These are phyloP conservation scores for Mythimna impura DNA, from an alignment of 2,888 invertebrate species.

Conservation along the genomic window DNA sequence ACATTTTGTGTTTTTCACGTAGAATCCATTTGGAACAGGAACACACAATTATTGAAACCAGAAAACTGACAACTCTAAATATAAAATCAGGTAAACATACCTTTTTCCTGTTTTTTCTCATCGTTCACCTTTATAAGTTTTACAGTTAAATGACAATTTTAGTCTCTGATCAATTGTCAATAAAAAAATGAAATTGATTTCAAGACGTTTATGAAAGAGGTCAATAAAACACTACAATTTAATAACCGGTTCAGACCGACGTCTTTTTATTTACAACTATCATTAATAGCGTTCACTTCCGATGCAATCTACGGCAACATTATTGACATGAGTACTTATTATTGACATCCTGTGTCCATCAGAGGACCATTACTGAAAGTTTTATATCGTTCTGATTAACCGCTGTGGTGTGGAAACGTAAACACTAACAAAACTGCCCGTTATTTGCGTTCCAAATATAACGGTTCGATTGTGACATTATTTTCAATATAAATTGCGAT, in stretches of 20 bases:
- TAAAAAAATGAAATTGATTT: too few species aligned
- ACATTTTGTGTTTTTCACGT: constrained; percentile 9
- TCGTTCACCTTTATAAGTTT: background rate
- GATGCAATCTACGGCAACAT: constrained; percentile 38
- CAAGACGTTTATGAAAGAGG: background rate
- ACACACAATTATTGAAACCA: constrained; percentile 8
- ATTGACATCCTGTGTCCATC: constrained; percentile 41
- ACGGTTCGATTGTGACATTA: constrained; percentile 35
- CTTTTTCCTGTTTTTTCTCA: background rate
- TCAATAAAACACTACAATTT: constrained; percentile 8
- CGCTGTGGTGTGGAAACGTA: constrained; percentile 29
- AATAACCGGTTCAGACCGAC: constrained; percentile 2
- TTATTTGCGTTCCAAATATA: constrained; percentile 38
- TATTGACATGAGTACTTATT: constrained; percentile 29
- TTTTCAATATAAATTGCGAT: constrained; percentile 23
- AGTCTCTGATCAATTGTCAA: background rate
- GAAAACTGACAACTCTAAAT: constrained; percentile 9
- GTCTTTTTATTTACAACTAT: constrained; percentile 33
- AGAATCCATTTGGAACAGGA: constrained; percentile 16
- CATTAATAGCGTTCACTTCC: constrained; percentile 35
- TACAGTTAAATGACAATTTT: background rate
- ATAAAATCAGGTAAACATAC: background rate
- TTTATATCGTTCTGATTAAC: constrained; percentile 39
- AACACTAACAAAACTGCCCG: constrained; percentile 34
- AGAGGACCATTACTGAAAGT: constrained; percentile 39